Base-by-base conservation (phyloP, 2,113 vertebrate species). In the Lethenteron camtschaticum region DNA sequence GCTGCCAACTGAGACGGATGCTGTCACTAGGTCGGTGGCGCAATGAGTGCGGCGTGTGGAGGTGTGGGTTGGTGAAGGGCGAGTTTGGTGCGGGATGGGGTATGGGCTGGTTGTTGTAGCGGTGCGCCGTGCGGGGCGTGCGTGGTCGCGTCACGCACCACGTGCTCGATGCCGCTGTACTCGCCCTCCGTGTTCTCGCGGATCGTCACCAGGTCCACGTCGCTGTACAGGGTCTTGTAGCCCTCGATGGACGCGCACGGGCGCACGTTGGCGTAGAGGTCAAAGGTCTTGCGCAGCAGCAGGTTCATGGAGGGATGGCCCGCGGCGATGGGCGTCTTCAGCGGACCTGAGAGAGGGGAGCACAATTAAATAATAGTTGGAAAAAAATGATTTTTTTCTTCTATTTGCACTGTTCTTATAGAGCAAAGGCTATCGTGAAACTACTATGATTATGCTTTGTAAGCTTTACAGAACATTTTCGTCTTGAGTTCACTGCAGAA, bases 231-330 rank as follows among this genome's bases (percentile, higher is more conserved):
- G 0, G 91, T 96, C 74, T 86, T 92, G 77, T 88, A 95, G 60
- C 90, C 90, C 73, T 95, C 91, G 0, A 96, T 95, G 16, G 91
- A 90, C n/a, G 95, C 77, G 0, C 89, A 96, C 0, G 90, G 91
- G 0, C 91, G 85, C 59, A 96, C 85, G 1, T 96, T 96, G 41
- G 91, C 89, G 0, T 94, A 96, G 2, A 96, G 86, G 77, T 96
- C 90, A 20, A 96, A 96, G 58, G 90, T 95, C 75, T 85, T 94
- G 3, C 89, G 85, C 41, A 96, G 84, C 73, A 95, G 78, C 73
- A 96, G 78, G 69, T 96, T 96, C 90, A 96, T 96, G 2, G 91
- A 96, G 0, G 91, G 91, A 76, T 95, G 91, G 2, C 91, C 91
- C 0, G 91, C 90, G 4, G 90, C 91, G 24, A 96, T 94, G 0